Conservation (phyloP, 2,888 invertebrate genomes). For the Uloborus plumipes region DNA sequence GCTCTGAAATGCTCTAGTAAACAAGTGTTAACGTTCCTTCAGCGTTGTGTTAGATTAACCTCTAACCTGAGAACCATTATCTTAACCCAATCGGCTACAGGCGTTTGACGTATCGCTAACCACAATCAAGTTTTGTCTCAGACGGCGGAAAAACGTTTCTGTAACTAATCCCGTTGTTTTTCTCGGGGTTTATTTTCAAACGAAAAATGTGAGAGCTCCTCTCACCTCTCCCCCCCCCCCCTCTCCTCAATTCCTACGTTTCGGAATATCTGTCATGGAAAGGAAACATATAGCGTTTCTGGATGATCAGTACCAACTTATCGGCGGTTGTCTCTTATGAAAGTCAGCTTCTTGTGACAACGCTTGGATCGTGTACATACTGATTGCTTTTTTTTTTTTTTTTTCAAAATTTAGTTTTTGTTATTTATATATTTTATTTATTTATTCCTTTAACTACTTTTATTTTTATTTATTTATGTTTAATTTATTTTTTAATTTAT, state of each 20-base stretch:
- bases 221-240: background rate
- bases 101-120: slow-evolving; percentile 10
- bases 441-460: too few species aligned
- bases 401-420: too few species aligned
- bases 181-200: slow-evolving; percentile 12
- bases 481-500: too few species aligned
- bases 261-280: too few species aligned
- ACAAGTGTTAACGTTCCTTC: background rate
- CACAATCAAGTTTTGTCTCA: slow-evolving; percentile 9
- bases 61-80: slow-evolving; percentile 7
- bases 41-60: slow-evolving; percentile 13
- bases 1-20: background rate
- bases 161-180: slow-evolving; percentile 60
- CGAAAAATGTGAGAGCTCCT: background rate
- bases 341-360: slow-evolving; percentile 47
- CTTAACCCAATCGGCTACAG: background rate
- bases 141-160: slow-evolving; percentile 14
- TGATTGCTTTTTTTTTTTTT: too few species aligned
- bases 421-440: background rate
- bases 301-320: slow-evolving; percentile 18
- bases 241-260: too few species aligned
- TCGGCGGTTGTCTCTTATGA: slow-evolving; percentile 20
- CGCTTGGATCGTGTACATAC: slow-evolving; percentile 13
- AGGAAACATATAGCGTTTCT: slow-evolving; percentile 37
- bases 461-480: too few species aligned